These are phyloP conservation scores for Allolobophora icterica DNA, from an alignment of 2,888 invertebrate species.

Conservation along the genomic window DNA sequence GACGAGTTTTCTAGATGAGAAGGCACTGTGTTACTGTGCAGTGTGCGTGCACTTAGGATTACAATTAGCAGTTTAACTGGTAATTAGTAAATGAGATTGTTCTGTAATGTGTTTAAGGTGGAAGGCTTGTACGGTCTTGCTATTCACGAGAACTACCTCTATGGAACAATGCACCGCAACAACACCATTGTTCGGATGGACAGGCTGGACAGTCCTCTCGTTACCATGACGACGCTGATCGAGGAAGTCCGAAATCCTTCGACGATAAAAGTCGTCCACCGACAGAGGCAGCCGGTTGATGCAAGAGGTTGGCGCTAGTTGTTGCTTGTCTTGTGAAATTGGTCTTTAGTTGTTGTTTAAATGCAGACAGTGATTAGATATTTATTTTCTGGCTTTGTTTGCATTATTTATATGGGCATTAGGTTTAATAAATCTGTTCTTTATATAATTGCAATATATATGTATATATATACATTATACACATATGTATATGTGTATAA, in stretches of 20 bases:
- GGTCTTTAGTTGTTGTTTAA: not conserved
- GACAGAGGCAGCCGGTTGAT: slow-evolving; percentile 79
- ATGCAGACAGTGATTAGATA: not conserved
- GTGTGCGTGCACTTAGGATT: too few species aligned
- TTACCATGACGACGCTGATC: not conserved
- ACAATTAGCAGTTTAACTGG: too few species aligned
- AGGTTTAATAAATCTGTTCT: not conserved
- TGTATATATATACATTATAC: too few species aligned
- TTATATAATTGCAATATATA: not conserved
- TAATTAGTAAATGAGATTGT: not conserved
- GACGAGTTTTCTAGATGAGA: too few species aligned
- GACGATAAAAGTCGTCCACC: slow-evolving; percentile 74
- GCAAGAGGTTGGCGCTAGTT: slow-evolving; percentile 64
- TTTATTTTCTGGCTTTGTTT: not conserved
- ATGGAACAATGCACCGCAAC: slow-evolving; percentile 77
- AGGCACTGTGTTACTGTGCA: too few species aligned
- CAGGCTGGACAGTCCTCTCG: slow-evolving; percentile 66
- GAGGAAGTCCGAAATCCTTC: slow-evolving; percentile 18
- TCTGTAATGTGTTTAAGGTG: slow-evolving; percentile 65
- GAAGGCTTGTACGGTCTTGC: slow-evolving; percentile 76
- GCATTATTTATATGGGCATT: not conserved
- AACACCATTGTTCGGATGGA: slow-evolving; percentile 73
- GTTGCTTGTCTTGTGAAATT: not conserved
- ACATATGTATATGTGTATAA: too few species aligned
- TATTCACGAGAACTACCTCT: slow-evolving; percentile 77